phyloP scores from a whole-genome alignment of 2,888 invertebrate genomes.

The Hypercompe scribonia region DNA sequence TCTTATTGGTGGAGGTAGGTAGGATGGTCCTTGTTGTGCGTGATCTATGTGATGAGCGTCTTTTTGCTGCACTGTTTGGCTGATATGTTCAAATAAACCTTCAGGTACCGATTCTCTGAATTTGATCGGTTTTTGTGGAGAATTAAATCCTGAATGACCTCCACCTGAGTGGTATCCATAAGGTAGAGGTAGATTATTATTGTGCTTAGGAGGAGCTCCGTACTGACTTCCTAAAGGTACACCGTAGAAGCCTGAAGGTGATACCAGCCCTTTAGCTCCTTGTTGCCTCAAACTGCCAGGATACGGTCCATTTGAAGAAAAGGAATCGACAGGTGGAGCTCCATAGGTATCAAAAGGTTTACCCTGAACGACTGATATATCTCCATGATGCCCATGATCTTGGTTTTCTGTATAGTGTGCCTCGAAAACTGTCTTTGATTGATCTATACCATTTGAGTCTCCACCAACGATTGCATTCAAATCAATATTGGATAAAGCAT shows the following conservation, averaged over 20 bases:
- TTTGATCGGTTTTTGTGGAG: conserved; percentile 88
- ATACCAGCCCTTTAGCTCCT: conserved; percentile 84
- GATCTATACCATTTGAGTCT: conserved; percentile 81
- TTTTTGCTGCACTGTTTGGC: conserved; percentile 88
- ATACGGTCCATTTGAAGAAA: conserved; percentile 72
- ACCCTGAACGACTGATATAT: conserved; percentile 60
- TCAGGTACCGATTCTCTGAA: conserved; percentile 92
- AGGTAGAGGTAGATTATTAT: conserved; percentile 74
- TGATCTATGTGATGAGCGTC: conserved; percentile 87
- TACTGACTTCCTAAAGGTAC: conserved; percentile 86
- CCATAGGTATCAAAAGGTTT: conserved; percentile 74
- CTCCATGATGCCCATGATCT: conserved; percentile 60
- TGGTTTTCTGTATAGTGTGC: conserved; percentile 82
- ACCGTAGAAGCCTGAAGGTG: conserved; percentile 88
- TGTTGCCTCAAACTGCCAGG: conserved; percentile 73
- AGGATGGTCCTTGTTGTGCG: conserved; percentile 81
- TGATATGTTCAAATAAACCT: conserved; percentile 89
- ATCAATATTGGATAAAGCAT: conserved; percentile 77
- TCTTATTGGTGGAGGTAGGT: conserved; percentile 89
- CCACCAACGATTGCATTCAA: conserved; percentile 78
- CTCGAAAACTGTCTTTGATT: conserved; percentile 82
- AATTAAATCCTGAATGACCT: conserved; percentile 74
- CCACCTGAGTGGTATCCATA: conserved; percentile 80
- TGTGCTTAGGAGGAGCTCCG: conserved; percentile 73
- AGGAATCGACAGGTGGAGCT: conserved; percentile 79